Base-by-base conservation (phyloP, 64 coral and sea anemone species). In the Pocillopora verrucosa region DNA sequence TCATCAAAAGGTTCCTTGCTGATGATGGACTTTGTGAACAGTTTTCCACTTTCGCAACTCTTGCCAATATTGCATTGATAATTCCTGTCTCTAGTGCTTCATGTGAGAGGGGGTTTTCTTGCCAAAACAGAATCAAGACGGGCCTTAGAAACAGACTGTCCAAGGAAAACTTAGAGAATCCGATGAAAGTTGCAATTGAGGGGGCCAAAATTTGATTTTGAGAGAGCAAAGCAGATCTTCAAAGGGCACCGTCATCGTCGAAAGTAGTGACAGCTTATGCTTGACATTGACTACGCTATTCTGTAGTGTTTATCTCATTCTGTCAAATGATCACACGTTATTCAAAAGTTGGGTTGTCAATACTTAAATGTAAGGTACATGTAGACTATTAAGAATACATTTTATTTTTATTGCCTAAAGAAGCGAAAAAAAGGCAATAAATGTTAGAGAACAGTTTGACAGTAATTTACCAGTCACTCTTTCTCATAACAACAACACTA, bases 71-170 rank as follows among this genome's bases (percentile, higher is more conserved):
- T 77, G 75, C 75, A 56, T 56, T 86, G 63, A n/a, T 69, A 72
- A 86, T 86, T 65, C 63, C 69, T 65, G 83, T 70, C 30, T 86
- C 69, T 86, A 72, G 35, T 65, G 63, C 85, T 87, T 78, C 74
- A 89, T 78, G 59, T 89, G 75, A 78, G 87, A 77, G 58, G 87
- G 87, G 87, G 74, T 89, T 89, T 89, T 89, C 87, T 89, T 89
- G 87, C 74, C 87, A 30, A 30, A 30, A 30, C 30, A 30, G 30
- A 30, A 30, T 30, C 30, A 30, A 30, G 30, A 30, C 30, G 30
- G 30, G 30, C 30, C 30, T 30, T 30, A 30, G 30, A 30, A 30
- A 30, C 30, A 30, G 30, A 30, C 58, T 89, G 87, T 77, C 11
- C 5, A 13, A 89, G 87, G 9, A 89, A 89, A 89, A 89, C 87